Evolutionary conservation across 2,888 invertebrate species (phyloP).

Genomic region (Fragum fragum): DNA sequence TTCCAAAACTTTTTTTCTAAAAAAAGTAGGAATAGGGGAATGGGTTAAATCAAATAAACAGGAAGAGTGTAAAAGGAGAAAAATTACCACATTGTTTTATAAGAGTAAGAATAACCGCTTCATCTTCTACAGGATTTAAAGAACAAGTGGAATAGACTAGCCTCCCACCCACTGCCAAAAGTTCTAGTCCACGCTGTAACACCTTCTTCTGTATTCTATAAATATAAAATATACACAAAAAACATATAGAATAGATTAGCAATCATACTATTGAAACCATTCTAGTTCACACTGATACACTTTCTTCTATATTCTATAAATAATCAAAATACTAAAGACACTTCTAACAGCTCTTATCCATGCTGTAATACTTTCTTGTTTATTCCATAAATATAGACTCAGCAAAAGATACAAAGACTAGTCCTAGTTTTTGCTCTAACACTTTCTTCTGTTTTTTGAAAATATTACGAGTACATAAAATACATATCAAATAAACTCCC

Average conservation of each 20-base stretch:
- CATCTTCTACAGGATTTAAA: conserved; percentile 98
- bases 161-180: conserved; percentile 94
- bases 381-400: too few relatives aligned
- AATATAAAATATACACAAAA: background rate
- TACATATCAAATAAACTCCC: too few relatives aligned
- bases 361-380: conserved; percentile 91
- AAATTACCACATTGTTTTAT: conserved; percentile 90
- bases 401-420: too few relatives aligned
- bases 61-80: too few relatives aligned
- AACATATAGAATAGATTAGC: conserved; percentile 2
- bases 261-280: background rate
- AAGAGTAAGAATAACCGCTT: conserved; percentile 95
- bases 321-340: too few relatives aligned
- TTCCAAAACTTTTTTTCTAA: too few relatives aligned
- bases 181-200: conserved; percentile 94
- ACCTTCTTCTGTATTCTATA: conserved; percentile 88
- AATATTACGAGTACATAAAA: background rate
- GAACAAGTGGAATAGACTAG: conserved; percentile 99
- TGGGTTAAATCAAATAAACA: too few relatives aligned
- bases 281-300: background rate
- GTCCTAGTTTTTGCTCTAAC: conserved; percentile 94
- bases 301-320: conserved; percentile 70
- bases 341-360: conserved; percentile 94
- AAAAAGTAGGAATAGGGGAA: too few relatives aligned
- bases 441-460: conserved; percentile 88